Percentiles rank a stretch among this genome's conserved stretches.
Conservation (phyloP, 2,797 vertebrate genomes). For the Muscicapa comitata region DNA sequence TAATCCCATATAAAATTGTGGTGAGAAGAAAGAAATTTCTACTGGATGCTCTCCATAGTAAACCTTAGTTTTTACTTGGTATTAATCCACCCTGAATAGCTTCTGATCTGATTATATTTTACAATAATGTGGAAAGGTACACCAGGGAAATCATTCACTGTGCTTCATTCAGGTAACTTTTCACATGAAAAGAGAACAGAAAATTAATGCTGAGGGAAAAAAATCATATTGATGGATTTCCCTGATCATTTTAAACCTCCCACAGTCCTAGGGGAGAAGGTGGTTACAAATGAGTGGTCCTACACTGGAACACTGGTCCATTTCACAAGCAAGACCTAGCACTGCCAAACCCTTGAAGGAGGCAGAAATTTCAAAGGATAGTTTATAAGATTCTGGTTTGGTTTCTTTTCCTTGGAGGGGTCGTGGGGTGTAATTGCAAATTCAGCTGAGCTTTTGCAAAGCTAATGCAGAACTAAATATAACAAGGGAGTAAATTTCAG, state of each 20-base stretch:
- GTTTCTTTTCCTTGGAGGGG: neutral
- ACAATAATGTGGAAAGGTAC: neutral
- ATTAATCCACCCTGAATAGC: neutral
- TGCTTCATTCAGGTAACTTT: slow-evolving; percentile 8
- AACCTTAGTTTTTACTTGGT: neutral
- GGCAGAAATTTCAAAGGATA: neutral
- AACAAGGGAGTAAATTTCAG: neutral
- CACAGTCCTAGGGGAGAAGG: neutral
- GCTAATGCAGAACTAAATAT: neutral
- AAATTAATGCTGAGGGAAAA: neutral
- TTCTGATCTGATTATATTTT: slow-evolving; percentile 18
- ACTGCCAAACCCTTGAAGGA: neutral
- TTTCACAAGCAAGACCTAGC: neutral
- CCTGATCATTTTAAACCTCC: neutral
- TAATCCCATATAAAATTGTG: slow-evolving; percentile 48
- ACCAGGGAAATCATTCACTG: neutral
- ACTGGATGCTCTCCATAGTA: slow-evolving; percentile 43
- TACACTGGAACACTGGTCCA: neutral
- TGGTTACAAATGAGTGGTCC: neutral
- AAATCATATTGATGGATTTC: neutral
- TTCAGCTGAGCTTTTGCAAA: neutral
- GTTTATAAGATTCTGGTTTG: neutral
- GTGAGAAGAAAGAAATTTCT: slow-evolving; percentile 58
- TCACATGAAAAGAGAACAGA: neutral
- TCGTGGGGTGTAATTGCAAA: neutral